Evolutionary conservation across 2,113 vertebrate genomes (phyloP).

Genomic region (Xiphorhynchus elegans): DNA sequence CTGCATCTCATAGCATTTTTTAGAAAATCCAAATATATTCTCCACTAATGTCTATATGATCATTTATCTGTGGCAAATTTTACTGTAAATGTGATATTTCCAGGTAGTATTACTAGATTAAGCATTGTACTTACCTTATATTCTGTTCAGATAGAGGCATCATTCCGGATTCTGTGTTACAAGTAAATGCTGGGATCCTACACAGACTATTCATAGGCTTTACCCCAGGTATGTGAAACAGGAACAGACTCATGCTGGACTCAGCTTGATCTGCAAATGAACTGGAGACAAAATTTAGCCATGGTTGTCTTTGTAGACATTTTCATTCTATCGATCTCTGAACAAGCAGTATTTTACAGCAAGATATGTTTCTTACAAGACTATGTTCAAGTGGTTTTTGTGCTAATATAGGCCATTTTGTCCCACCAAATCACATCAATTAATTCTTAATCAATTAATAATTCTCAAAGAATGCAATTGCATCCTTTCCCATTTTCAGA

Average conservation of each 20-base stretch:
- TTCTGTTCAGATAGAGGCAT: constrained; percentile 30
- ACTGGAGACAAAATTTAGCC: background rate
- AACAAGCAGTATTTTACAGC: background rate
- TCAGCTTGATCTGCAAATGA: background rate
- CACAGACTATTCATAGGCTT: background rate
- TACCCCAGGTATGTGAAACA: background rate
- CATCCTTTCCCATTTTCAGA: background rate
- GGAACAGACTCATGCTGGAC: background rate
- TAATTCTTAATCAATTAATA: background rate
- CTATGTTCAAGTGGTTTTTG: background rate
- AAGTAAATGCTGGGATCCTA: background rate
- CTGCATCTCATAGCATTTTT: constrained; percentile 40
- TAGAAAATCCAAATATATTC: constrained; percentile 67
- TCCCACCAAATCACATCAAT: background rate
- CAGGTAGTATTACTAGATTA: constrained; percentile 67
- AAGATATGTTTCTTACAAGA: background rate
- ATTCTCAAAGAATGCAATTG: background rate
- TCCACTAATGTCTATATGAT: constrained; percentile 48
- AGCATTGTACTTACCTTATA: constrained; percentile 51
- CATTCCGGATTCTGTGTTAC: background rate
- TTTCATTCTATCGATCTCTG: background rate
- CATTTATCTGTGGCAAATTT: constrained; percentile 68
- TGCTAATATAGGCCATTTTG: background rate
- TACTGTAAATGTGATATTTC: constrained; percentile 74
- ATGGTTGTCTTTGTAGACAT: background rate